These are phyloP conservation scores for Amphiprion ocellaris DNA, from an alignment of 2,113 vertebrate genomes.

Conservation along the genomic window DNA sequence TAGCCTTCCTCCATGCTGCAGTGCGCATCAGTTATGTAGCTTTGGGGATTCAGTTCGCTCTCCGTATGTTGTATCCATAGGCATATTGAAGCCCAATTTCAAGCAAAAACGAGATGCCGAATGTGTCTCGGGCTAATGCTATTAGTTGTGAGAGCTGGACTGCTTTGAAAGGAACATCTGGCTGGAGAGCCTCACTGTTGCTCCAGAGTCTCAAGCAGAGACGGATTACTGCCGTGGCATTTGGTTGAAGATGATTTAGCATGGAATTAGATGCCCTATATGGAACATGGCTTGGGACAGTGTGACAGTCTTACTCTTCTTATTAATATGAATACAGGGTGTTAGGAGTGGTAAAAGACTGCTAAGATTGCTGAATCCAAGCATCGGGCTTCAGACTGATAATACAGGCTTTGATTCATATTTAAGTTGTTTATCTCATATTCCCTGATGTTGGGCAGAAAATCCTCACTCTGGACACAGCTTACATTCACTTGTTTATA, in stretches of 20 bases:
- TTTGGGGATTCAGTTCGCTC: constrained; percentile 30
- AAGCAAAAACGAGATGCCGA: constrained; percentile 54
- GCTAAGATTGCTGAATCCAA: constrained; percentile 43
- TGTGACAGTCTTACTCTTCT: constrained; percentile 40
- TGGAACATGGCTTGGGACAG: constrained; percentile 63
- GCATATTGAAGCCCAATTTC: constrained; percentile 47
- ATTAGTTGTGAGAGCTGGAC: constrained; percentile 68
- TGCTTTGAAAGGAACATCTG: constrained; percentile 78
- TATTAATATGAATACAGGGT: constrained; percentile 50
- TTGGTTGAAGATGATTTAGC: constrained; percentile 76
- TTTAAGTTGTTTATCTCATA: constrained; percentile 56
- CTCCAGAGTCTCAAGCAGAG: constrained; percentile 68
- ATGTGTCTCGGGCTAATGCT: constrained; percentile 69
- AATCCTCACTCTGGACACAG: constrained; percentile 4
- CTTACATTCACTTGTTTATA: constrained; percentile 24
- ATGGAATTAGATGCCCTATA: constrained; percentile 72
- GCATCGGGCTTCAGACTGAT: constrained; percentile 54
- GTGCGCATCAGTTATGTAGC: constrained; percentile 20
- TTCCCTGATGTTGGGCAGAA: constrained; percentile 29
- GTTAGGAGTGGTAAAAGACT: constrained; percentile 44
- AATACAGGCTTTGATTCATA: constrained; percentile 61
- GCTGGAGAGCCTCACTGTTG: constrained; percentile 64
- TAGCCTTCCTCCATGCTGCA: neutral
- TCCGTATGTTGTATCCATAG: constrained; percentile 28
- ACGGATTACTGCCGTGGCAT: constrained; percentile 72